phyloP scores from a whole-genome alignment of 2,113 vertebrate species.

The Ctenodactylus gundi region DNA sequence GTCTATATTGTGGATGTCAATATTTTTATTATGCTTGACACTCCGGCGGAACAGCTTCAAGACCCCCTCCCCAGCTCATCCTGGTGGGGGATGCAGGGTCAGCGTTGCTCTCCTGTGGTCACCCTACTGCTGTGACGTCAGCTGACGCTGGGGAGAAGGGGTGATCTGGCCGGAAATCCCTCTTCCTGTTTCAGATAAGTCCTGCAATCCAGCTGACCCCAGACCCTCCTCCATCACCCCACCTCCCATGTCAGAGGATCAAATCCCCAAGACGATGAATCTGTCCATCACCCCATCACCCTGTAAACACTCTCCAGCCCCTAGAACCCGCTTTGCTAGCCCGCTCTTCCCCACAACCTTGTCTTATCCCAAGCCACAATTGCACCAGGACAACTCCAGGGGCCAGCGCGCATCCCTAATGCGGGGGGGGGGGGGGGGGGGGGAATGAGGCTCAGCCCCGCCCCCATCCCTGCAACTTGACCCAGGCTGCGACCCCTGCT shows the following conservation, averaged over 20 bases:
- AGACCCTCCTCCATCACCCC: slow-evolving; percentile 4
- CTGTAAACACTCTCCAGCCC: background rate
- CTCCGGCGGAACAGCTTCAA: background rate
- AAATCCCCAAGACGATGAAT: slow-evolving; percentile 34
- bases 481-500: slow-evolving; percentile 57
- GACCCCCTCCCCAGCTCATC: background rate
- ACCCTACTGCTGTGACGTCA: slow-evolving; percentile 67
- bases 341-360: background rate
- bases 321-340: background rate
- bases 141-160: background rate
- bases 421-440: too few relatives aligned
- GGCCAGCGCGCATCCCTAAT: background rate
- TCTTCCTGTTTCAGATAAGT: slow-evolving; percentile 74
- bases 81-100: background rate
- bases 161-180: slow-evolving; percentile 75
- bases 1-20: background rate
- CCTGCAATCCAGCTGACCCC: slow-evolving; percentile 48
- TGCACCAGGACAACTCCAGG: background rate
- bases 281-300: background rate
- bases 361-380: background rate
- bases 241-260: slow-evolving; percentile 38
- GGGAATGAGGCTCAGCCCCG: slow-evolving; percentile 18
- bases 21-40: background rate
- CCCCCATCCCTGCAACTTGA: slow-evolving; percentile 71
- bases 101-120: background rate